Evolutionary conservation across 1,140 invertebrate species (phyloP).

Genomic region (Plutomurus gul): DNA sequence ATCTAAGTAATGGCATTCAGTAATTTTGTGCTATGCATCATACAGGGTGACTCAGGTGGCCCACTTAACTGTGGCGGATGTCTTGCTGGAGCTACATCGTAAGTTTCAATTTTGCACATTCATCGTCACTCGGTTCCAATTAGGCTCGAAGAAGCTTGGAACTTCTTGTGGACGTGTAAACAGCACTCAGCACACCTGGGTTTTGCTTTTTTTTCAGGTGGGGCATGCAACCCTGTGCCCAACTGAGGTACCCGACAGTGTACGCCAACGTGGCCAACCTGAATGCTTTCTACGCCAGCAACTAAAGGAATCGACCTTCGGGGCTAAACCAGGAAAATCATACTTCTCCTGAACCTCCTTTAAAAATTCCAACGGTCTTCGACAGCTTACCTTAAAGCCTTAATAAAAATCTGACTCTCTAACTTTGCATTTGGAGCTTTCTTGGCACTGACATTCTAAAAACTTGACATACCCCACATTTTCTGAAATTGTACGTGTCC

Average conservation of each 20-base stretch:
- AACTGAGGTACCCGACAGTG: slow-evolving; percentile 33
- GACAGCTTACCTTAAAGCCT: too few relatives aligned
- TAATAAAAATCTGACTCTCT: too few relatives aligned
- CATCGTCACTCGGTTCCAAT: neutral
- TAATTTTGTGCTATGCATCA: neutral
- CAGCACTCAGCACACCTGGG: too few relatives aligned
- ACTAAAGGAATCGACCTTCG: too few relatives aligned
- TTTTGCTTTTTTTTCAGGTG: neutral
- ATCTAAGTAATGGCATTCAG: neutral
- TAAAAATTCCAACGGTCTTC: too few relatives aligned
- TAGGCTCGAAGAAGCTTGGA: too few relatives aligned
- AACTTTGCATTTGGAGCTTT: too few relatives aligned
- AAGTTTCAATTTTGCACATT: neutral
- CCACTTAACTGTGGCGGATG: slow-evolving; percentile 35
- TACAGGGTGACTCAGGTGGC: slow-evolving; percentile 51
- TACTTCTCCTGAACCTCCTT: too few relatives aligned
- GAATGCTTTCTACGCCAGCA: neutral
- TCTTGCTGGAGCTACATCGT: slow-evolving; percentile 32
- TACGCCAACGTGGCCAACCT: slow-evolving; percentile 38
- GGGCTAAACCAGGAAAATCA: neutral
- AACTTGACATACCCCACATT: too few relatives aligned
- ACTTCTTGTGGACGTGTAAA: too few relatives aligned
- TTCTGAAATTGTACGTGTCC: too few relatives aligned
- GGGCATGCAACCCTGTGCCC: slow-evolving; percentile 43
- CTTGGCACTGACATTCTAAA: too few relatives aligned